Conservation (phyloP, 2,113 vertebrate genomes). For the Petroica traversi region DNA sequence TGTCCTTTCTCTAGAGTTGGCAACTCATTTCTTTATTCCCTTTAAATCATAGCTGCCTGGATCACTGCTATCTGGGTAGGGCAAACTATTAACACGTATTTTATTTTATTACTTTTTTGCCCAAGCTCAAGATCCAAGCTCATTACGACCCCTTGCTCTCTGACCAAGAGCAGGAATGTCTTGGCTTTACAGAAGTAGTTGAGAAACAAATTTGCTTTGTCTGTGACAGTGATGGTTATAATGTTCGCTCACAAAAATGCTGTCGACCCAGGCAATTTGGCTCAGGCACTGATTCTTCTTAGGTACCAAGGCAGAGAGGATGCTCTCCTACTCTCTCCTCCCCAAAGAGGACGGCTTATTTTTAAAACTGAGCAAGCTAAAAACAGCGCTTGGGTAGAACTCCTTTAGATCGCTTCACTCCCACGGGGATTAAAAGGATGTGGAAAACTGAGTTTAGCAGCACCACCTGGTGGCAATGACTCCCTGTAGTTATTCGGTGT, state of each 20-base stretch:
- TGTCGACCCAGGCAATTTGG: neutral
- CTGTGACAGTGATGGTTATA: too few species aligned
- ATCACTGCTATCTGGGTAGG: neutral
- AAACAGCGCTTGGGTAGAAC: too few species aligned
- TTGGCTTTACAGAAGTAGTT: neutral
- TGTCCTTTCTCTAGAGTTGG: neutral
- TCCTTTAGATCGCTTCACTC: neutral
- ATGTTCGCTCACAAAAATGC: neutral
- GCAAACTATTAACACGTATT: neutral
- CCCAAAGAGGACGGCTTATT: neutral
- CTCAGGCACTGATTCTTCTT: neutral
- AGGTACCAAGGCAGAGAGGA: neutral
- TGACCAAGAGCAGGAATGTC: neutral
- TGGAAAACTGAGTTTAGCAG: neutral
- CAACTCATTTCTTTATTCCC: neutral
- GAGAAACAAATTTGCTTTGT: neutral
- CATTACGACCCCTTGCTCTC: too few species aligned
- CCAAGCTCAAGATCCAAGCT: neutral
- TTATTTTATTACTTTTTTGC: neutral
- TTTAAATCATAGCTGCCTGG: neutral
- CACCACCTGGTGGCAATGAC: neutral
- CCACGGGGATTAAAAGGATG: neutral
- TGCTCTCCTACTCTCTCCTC: neutral
- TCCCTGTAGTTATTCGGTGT: fast-evolving
- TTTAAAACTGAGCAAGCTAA: neutral